Conservation (phyloP, 2,888 invertebrate species). For the Icerya purchasi region DNA sequence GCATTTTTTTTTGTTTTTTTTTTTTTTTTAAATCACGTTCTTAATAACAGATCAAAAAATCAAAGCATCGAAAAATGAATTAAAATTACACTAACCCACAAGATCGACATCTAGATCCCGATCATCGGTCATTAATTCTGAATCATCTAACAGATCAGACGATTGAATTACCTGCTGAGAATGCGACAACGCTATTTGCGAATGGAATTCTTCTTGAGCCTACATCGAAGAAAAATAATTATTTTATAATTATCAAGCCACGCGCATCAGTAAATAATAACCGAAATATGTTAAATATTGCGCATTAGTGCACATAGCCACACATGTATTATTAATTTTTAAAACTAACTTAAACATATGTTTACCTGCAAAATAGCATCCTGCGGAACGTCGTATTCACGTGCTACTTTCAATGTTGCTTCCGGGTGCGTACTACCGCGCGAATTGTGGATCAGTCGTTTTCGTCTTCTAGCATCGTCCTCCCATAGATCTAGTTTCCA, state of each 20-base stretch:
- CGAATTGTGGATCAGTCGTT: conserved; percentile 88
- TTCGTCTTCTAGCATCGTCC: conserved; percentile 86
- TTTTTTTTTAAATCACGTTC: too few relatives aligned
- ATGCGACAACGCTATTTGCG: conserved; percentile 59
- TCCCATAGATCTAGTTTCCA: conserved; percentile 99
- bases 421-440: conserved; percentile 81
- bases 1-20: too few relatives aligned
- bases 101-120: conserved; percentile 70
- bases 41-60: too few relatives aligned
- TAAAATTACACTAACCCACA: conserved; percentile 33
- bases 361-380: conserved; percentile 71
- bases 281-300: too few relatives aligned
- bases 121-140: conserved; percentile 75
- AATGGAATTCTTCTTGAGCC: conserved; percentile 85
- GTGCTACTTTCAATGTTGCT: conserved; percentile 61
- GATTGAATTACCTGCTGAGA: conserved; percentile 41
- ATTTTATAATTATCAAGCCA: too few relatives aligned
- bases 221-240: too few relatives aligned
- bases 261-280: too few relatives aligned
- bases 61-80: too few relatives aligned
- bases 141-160: conserved; percentile 76
- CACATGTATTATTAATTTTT: too few relatives aligned
- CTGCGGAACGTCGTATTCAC: conserved; percentile 64
- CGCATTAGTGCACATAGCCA: too few relatives aligned
- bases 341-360: too few relatives aligned